A percentile compares a stretch with the other conserved stretches of the same genome.
Conservation (phyloP, 2,113 vertebrate genomes). For the Anolis sagrei region DNA sequence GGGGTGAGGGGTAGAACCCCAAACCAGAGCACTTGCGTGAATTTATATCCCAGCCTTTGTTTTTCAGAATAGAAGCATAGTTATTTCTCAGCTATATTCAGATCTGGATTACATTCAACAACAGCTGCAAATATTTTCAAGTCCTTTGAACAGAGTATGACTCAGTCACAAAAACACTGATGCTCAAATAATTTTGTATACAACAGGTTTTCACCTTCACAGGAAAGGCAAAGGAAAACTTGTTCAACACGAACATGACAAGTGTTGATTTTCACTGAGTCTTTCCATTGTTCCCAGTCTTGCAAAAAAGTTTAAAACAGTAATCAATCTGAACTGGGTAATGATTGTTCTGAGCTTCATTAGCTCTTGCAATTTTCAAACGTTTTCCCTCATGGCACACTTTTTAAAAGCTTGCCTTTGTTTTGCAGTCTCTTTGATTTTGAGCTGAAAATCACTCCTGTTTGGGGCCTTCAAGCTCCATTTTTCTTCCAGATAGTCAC, state of each 20-base stretch:
- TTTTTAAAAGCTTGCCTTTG: background rate
- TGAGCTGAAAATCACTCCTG: background rate
- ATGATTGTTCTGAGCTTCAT: background rate
- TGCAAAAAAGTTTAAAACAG: background rate
- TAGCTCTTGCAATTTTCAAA: background rate
- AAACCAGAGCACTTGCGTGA: too few relatives aligned
- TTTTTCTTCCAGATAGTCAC: background rate
- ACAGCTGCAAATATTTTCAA: conserved; percentile 2
- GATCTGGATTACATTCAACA: background rate
- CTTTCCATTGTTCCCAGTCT: background rate
- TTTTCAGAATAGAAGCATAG: background rate
- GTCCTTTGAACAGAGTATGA: background rate
- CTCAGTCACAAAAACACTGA: background rate
- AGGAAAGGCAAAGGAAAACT: background rate
- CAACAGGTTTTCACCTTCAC: background rate
- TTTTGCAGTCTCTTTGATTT: background rate
- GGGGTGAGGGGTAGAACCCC: too few relatives aligned
- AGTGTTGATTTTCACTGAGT: background rate
- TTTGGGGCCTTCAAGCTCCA: background rate
- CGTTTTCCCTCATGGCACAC: background rate
- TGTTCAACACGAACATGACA: background rate
- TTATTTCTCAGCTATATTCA: background rate
- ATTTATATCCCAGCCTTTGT: background rate
- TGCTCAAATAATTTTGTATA: background rate
- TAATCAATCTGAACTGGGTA: background rate